Evolutionary conservation across 2,888 invertebrate genomes (phyloP), one percentile per base, ranked within the genome.

Genomic region (Sinelater perroti): DNA sequence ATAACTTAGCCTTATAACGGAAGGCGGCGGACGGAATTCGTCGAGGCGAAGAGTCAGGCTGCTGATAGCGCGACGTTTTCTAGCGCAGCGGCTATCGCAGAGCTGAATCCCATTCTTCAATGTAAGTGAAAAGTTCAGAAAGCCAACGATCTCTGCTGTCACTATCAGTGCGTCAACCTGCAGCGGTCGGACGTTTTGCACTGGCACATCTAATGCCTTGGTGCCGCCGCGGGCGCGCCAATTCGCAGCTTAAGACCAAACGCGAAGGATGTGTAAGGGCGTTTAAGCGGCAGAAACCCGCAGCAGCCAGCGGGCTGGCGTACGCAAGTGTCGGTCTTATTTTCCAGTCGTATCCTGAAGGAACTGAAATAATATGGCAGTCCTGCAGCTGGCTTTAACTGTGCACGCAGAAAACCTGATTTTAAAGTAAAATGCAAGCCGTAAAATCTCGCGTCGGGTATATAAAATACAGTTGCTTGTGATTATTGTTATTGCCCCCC

Each of bases 101-200:
- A 59, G 59, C 36, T 61, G 56, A 59, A 59, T 58, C 51, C 28
- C 54, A 42, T 61, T 47, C 61, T 57, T 61, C 57, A 61, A 58
- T 57, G 57, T 55, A 38, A 61, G 61, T 61, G 62, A 60, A 62
- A 61, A 65, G 65, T 65, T 65, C 65, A 65, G 57, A 55, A 65
- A 65, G 65, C 50, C 65, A 65, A 64, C 62, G 65, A 65, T 65
- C 65, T 62, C 56, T 14, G 44, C 53, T 55, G 58, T 61, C 60
- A 53, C 60, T 57, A 61, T 61, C 62, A 46, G 51, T 57, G 26
- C 56, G 36, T 52, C 45, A 57, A 57, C 56, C 46, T 42, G 52
- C n/a, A 4, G 2, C 4, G 33, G 33, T 11, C 33, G 16, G 33
- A 16, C 11, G 13, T 33, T 16, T 33, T 33, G 7, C n/a, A n/a